phyloP scores from a whole-genome alignment of 2,888 invertebrate species.

The Eristalis intricaria region DNA sequence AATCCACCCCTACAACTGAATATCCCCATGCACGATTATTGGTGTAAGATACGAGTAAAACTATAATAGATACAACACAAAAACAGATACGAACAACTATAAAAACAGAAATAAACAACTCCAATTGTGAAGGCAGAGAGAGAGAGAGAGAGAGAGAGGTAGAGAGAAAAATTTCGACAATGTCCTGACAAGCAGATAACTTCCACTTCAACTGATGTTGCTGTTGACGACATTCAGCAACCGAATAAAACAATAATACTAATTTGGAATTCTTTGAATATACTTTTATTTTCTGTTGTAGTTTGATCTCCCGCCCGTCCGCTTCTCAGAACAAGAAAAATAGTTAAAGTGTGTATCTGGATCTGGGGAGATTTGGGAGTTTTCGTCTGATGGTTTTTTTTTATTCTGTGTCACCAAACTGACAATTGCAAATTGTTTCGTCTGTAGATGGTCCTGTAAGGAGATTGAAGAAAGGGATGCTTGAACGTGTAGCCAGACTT shows the following conservation, averaged over 20 bases:
- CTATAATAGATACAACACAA: conserved; percentile 32
- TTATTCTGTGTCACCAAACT: conserved; percentile 36
- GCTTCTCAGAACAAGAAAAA: conserved; percentile 9
- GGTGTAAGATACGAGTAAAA: conserved; percentile 32
- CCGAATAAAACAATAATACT: conserved; percentile 44
- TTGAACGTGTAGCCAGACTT: neutral
- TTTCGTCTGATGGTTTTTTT: neutral
- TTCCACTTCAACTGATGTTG: conserved; percentile 47
- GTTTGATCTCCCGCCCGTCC: neutral
- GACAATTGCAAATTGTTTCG: conserved; percentile 50
- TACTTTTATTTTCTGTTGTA: neutral
- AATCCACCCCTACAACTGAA: neutral
- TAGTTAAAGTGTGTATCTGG: conserved; percentile 2
- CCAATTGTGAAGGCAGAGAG: conserved; percentile 7
- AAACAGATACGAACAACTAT: conserved; percentile 36
- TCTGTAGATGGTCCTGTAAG: neutral
- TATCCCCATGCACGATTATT: conserved; percentile 26
- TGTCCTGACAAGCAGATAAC: conserved; percentile 53
- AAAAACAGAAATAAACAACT: conserved; percentile 47
- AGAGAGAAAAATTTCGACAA: conserved; percentile 22
- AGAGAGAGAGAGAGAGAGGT: too few species aligned
- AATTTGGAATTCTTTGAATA: conserved; percentile 26
- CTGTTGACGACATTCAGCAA: conserved; percentile 33
- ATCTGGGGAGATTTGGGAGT: conserved; percentile 2
- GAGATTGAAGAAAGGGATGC: neutral